phyloP scores from a whole-genome alignment of 2,888 invertebrate species.

The Noctuana brunneofusca region DNA sequence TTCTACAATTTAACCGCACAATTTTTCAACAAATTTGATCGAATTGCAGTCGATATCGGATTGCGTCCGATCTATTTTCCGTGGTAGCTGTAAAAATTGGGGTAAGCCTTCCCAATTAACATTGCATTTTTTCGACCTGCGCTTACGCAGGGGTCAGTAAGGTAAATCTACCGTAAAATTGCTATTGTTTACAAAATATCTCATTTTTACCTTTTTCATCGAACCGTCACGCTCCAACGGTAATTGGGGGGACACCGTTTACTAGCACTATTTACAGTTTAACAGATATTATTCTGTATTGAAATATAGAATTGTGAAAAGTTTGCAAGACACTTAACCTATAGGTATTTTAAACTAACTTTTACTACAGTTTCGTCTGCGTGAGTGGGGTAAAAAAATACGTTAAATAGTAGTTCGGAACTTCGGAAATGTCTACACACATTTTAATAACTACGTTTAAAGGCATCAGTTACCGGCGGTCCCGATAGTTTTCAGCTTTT shows the following conservation, averaged over 20 bases:
- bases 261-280: constrained; percentile 7
- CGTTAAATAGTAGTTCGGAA: too few relatives aligned
- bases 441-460: too few relatives aligned
- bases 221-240: constrained; percentile 39
- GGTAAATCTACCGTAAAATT: constrained; percentile 75
- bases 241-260: constrained; percentile 40
- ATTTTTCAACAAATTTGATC: not conserved
- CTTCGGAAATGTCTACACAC: too few relatives aligned
- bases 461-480: too few relatives aligned
- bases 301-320: constrained; percentile 8
- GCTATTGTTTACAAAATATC: constrained; percentile 76
- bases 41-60: not conserved
- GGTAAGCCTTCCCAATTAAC: constrained; percentile 52
- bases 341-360: too few relatives aligned
- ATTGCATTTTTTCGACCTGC: constrained; percentile 46
- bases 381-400: too few relatives aligned
- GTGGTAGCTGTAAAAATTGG: constrained; percentile 36
- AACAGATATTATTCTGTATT: constrained; percentile 12
- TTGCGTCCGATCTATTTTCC: constrained; percentile 26
- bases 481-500: too few relatives aligned
- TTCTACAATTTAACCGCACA: too few relatives aligned
- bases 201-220: constrained; percentile 52
- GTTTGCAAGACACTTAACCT: not conserved
- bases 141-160: constrained; percentile 57
- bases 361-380: too few relatives aligned